phyloP scores from a whole-genome alignment of 2,888 invertebrate genomes.

The Molanna angustata region DNA sequence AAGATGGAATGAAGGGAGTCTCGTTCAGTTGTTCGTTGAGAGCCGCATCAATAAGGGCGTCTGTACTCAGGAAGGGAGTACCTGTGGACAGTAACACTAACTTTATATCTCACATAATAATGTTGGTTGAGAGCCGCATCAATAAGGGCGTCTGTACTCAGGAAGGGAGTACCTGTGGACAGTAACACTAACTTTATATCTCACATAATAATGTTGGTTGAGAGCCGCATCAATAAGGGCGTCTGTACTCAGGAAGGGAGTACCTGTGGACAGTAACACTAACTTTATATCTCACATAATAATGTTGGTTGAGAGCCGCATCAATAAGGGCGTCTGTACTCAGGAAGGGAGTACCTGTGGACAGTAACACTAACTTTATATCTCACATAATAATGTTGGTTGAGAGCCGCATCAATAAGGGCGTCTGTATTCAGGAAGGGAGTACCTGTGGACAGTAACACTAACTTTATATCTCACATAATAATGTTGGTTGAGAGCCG shows the following conservation, averaged over 20 bases:
- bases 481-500: constrained; percentile 69
- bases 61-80: constrained; percentile 62
- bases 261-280: too few species aligned
- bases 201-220: too few species aligned
- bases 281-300: too few species aligned
- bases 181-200: too few species aligned
- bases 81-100: constrained; percentile 50
- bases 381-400: too few species aligned
- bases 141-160: constrained; percentile 67
- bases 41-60: constrained; percentile 71
- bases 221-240: constrained; percentile 72
- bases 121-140: constrained; percentile 71
- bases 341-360: constrained; percentile 60
- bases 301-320: constrained; percentile 69
- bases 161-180: constrained; percentile 61
- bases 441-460: too few species aligned
- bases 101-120: too few species aligned
- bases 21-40: constrained; percentile 66
- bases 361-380: too few species aligned
- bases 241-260: constrained; percentile 64
- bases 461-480: too few species aligned
- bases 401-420: constrained; percentile 69
- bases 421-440: constrained; percentile 68
- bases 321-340: constrained; percentile 71
- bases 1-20: constrained; percentile 46